Conservation (phyloP, 1,140 invertebrate species). For the Caerostris extrusa region DNA sequence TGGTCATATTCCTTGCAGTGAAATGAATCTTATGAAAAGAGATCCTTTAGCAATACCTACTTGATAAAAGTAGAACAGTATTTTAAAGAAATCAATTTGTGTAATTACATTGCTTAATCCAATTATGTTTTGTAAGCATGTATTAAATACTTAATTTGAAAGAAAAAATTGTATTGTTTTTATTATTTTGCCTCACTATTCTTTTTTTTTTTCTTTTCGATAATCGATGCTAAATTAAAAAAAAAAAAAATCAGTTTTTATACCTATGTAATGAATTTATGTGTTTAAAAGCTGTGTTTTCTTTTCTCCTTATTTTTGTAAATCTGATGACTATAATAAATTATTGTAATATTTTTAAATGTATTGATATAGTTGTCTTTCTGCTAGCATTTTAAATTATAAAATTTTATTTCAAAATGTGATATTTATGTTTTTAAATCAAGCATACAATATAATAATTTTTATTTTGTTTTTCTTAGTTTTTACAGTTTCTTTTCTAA, state of each 20-base stretch:
- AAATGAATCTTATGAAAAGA: neutral
- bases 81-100: constrained; percentile 43
- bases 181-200: neutral
- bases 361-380: too few relatives aligned
- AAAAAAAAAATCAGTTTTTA: neutral
- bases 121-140: constrained; percentile 61
- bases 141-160: constrained; percentile 70
- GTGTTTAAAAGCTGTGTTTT: constrained; percentile 32
- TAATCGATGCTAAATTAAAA: neutral
- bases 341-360: constrained; percentile 40
- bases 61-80: constrained; percentile 61
- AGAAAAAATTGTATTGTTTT: constrained; percentile 34
- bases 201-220: neutral
- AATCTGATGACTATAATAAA: constrained; percentile 49
- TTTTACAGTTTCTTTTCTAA: too few relatives aligned
- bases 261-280: neutral
- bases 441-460: too few relatives aligned
- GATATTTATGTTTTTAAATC: too few relatives aligned
- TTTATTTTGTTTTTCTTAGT: too few relatives aligned
- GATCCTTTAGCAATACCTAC: constrained; percentile 67
- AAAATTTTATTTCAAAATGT: too few relatives aligned
- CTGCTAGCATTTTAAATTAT: too few relatives aligned
- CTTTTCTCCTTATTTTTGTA: constrained; percentile 15
- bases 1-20: constrained; percentile 58
- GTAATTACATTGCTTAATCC: constrained; percentile 44